These are phyloP conservation scores for Achatina immaculata DNA, from an alignment of 1,140 invertebrate species.

Conservation along the genomic window DNA sequence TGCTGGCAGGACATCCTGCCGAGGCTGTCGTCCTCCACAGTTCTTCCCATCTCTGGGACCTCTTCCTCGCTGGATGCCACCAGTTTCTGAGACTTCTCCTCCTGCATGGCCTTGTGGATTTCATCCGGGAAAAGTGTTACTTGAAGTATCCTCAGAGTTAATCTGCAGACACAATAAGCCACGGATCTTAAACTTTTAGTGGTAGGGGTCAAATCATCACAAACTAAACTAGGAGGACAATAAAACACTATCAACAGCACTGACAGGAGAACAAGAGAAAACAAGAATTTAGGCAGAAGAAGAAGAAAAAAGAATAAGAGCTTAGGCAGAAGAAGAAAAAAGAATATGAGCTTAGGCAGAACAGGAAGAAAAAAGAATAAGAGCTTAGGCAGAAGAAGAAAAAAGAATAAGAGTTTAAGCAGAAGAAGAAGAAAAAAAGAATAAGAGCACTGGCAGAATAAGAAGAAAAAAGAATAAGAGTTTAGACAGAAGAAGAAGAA, in stretches of 20 bases:
- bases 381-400: too few relatives aligned
- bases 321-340: too few relatives aligned
- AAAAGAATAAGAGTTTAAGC: too few relatives aligned
- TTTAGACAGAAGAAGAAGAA: too few relatives aligned
- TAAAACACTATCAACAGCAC: background rate
- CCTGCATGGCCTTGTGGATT: slow-evolving; percentile 29
- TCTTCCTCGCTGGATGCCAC: background rate
- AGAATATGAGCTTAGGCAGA: too few relatives aligned
- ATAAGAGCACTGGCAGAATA: too few relatives aligned
- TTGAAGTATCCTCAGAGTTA: slow-evolving; percentile 38
- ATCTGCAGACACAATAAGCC: slow-evolving; percentile 25
- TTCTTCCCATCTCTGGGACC: background rate
- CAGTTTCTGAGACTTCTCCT: slow-evolving; percentile 23
- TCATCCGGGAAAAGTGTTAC: slow-evolving; percentile 43
- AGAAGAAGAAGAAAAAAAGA: too few relatives aligned
- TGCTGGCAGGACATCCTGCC: background rate
- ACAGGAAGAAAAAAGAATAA: too few relatives aligned
- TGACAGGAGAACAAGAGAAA: too few relatives aligned
- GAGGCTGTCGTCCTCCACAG: background rate
- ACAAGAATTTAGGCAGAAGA: too few relatives aligned
- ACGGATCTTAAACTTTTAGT: background rate
- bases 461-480: too few relatives aligned
- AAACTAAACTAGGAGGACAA: background rate
- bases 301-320: too few relatives aligned
- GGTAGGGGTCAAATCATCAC: background rate